A percentile compares a stretch with the other conserved stretches of the same genome.
These are phyloP conservation scores for Drosophila tani DNA, from an alignment of 1,140 invertebrate genomes.

Conservation along the genomic window DNA sequence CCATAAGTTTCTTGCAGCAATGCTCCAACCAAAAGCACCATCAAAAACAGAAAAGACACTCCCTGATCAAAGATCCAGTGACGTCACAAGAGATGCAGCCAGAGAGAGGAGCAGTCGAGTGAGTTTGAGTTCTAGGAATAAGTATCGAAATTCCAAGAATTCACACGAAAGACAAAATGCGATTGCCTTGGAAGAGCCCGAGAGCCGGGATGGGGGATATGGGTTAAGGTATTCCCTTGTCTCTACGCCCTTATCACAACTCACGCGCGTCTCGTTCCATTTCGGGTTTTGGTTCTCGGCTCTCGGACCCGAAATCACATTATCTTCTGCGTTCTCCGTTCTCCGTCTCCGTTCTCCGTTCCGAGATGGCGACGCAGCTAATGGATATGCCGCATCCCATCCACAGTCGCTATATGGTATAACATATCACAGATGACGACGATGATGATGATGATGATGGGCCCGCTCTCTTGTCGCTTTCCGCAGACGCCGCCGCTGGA, in stretches of 20 bases:
- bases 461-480: conserved; percentile 30
- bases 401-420: conserved; percentile 30
- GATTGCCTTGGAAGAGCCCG: conserved; percentile 46
- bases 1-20: background rate
- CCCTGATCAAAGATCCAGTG: conserved; percentile 18
- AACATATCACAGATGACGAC: conserved; percentile 76
- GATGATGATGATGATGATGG: conserved; percentile 63
- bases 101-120: conserved; percentile 5
- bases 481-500: conserved; percentile 60
- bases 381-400: conserved; percentile 67
- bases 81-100: conserved; percentile 53
- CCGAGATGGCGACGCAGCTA: conserved; percentile 71
- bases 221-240: conserved; percentile 82
- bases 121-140: conserved; percentile 79
- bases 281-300: conserved; percentile 51
- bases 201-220: conserved; percentile 18
- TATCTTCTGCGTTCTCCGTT: conserved; percentile 49
- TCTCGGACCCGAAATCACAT: conserved; percentile 71
- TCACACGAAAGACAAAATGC: conserved; percentile 81
- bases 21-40: background rate
- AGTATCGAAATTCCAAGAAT: conserved; percentile 83
- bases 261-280: conserved; percentile 80
- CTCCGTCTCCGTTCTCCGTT: conserved; percentile 44
- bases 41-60: conserved; percentile 7
- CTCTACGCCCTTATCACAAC: conserved; percentile 72